Conservation (phyloP, 1,140 invertebrate species). For the Holcopasites calliopsidis region DNA sequence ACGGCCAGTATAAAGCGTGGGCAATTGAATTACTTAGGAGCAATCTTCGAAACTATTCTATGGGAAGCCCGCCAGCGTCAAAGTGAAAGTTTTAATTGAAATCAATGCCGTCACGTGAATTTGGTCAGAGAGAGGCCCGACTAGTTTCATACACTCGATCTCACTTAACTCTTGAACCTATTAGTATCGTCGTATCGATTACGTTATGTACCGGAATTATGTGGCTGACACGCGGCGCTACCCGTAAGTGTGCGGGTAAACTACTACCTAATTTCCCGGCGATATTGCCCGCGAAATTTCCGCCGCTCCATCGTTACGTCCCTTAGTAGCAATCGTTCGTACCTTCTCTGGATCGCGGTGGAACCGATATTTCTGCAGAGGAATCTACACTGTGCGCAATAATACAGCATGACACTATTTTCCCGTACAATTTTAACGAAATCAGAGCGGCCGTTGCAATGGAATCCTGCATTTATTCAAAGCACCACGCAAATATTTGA, state of each 20-base stretch:
- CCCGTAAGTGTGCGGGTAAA: constrained; percentile 25
- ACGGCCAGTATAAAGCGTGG: constrained; percentile 10
- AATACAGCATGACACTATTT: too few relatives aligned
- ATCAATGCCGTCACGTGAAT: constrained; percentile 61
- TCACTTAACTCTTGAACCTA: constrained; percentile 52
- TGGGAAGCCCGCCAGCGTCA: constrained; percentile 35
- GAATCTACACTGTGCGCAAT: too few relatives aligned
- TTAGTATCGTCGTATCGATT: constrained; percentile 57
- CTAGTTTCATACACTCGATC: constrained; percentile 53
- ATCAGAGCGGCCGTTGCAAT: too few relatives aligned
- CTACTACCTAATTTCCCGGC: constrained; percentile 23
- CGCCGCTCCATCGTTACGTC: not conserved
- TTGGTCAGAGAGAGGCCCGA: constrained; percentile 51
- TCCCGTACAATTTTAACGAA: too few relatives aligned
- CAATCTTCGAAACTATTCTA: constrained; percentile 54
- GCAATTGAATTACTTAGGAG: constrained; percentile 51
- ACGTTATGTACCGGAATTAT: constrained; percentile 49
- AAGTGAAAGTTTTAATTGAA: constrained; percentile 64
- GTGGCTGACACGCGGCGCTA: constrained; percentile 35
- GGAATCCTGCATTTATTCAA: too few relatives aligned
- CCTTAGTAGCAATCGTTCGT: not conserved
- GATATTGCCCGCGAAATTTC: constrained; percentile 14
- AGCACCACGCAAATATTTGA: too few relatives aligned
- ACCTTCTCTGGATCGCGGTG: not conserved
- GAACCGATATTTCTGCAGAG: too few relatives aligned